Base-by-base conservation (phyloP, 2,888 invertebrate species). In the Trichogramma evanescens region DNA sequence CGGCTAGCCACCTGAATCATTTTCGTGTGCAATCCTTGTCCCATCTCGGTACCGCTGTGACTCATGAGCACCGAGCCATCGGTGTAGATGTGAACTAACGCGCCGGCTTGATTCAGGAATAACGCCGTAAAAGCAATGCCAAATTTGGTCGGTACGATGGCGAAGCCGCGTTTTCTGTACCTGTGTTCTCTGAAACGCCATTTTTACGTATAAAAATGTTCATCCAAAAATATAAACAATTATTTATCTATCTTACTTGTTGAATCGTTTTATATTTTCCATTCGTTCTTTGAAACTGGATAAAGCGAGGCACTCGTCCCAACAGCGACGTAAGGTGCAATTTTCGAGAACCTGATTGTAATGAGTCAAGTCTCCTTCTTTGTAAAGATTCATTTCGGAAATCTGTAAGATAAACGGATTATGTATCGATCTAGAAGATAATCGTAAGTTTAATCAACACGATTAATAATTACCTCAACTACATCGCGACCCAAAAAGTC, bases 31-130 rank as follows among this genome's bases (percentile, higher is more conserved):
- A 98, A 80, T 1, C 97, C 97, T 80, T 97, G 97, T 0, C 97
- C 97, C 89, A 97, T 96, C 82, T 97, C 97, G 6, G 91, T 89
- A n/a, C 95, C 96, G 43, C 93, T 94, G 74, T 94, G 95, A 0
- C 89, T 86, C 13, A 97, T 70, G 8, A 96, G 81, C 3, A 97
- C 92, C 0, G 95, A 93, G 1, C 95, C 95, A 76, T 93, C 92
- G 0, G 82, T 82, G 73, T 96, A 95, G n/a, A 95, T 83, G 49
- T 92, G 85, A 2, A 97, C 83, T 57, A 97, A 80, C 0, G 95
- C 94, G 6, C 93, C 95, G 3, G 86, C 88, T 81, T 95, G 94
- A 75, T 93, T 93, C 41, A 94, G 75, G 70, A 88, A 85, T 63
- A 83, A 79, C 6, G 85, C 84, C 0, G 89, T 89, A 72, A 92